A percentile compares a stretch with the other conserved stretches of the same genome.
Conservation (phyloP, 1,140 invertebrate species). For the Penaeus chinensis region DNA sequence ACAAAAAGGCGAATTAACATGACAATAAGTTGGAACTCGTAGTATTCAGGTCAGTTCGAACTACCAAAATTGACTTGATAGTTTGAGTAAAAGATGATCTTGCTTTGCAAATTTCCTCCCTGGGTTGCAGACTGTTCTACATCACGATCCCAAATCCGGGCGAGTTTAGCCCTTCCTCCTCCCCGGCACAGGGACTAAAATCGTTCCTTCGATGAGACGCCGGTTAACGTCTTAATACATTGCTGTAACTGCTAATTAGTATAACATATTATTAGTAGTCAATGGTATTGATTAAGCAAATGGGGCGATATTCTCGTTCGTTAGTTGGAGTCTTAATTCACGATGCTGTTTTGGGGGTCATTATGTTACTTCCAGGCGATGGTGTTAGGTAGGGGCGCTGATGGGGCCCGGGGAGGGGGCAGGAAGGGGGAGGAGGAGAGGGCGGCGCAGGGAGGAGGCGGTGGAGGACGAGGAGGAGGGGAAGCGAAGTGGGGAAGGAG, state of each 20-base stretch:
- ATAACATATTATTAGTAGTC: conserved; percentile 60
- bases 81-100: conserved; percentile 43
- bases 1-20: too few relatives aligned
- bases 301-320: conserved; percentile 52
- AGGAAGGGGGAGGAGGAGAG: neutral
- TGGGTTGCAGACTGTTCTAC: neutral
- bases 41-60: neutral
- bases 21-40: neutral
- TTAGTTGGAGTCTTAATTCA: conserved; percentile 46
- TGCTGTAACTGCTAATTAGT: conserved; percentile 53
- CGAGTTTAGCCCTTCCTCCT: conserved; percentile 12
- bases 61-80: conserved; percentile 23
- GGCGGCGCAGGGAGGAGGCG: neutral
- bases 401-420: neutral
- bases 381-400: conserved; percentile 10
- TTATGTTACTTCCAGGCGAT: conserved; percentile 22
- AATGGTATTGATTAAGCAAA: conserved; percentile 60
- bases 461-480: neutral
- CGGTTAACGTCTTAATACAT: conserved; percentile 43
- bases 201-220: neutral
- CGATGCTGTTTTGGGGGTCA: conserved; percentile 19
- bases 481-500: neutral
- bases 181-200: conserved; percentile 15
- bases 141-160: neutral
- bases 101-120: conserved; percentile 40